Base-by-base conservation (phyloP, 2,888 invertebrate species). In the Hypercompe scribonia region DNA sequence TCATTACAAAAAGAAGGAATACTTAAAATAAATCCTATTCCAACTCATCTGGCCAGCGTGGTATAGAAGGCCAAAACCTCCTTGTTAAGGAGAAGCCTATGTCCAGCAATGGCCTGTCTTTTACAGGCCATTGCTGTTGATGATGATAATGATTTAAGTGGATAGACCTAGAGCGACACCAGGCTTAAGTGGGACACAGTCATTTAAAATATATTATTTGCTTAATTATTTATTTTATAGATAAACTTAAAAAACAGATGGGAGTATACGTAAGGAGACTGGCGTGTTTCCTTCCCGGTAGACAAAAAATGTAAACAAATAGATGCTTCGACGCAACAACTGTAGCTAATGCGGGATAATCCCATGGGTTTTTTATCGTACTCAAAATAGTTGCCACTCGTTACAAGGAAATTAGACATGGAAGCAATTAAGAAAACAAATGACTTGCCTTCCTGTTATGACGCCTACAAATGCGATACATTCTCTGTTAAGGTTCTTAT, bases 301-400 rank as follows among this genome's bases (percentile, higher is more conserved):
- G 68, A 63, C 75, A 90, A 92, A 91, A 91, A 91, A 90, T 86
- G 89, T 91, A 93, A 92, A 91, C 91, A 92, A 90, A 89, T 85
- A 76, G 81, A 80, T 81, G 74, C 78, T 71, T 80, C 74, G 87
- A 85, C 87, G 88, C 89, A 89, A 88, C 88, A 84, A 88, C 88
- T 90, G 89, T 88, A 81, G 78, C 86, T 83, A 88, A 87, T 74
- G 78, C 86, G 88, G 93, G 91, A 86, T 88, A 90, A 89, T 88
- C 91, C 91, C 79, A 80, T 89, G 91, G 92, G 91, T 88, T 91
- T 93, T 93, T 92, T 86, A 78, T 85, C 79, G 80, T 81, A 73
- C 76, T 79, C 77, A 79, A 84, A 84, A 82, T 81, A 66, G 71
- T 78, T 74, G 77, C 75, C 79, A 78, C 79, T 81, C 69, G 74